These are phyloP conservation scores for Eupithecia abbreviata DNA, from an alignment of 2,888 invertebrate genomes.

Conservation along the genomic window DNA sequence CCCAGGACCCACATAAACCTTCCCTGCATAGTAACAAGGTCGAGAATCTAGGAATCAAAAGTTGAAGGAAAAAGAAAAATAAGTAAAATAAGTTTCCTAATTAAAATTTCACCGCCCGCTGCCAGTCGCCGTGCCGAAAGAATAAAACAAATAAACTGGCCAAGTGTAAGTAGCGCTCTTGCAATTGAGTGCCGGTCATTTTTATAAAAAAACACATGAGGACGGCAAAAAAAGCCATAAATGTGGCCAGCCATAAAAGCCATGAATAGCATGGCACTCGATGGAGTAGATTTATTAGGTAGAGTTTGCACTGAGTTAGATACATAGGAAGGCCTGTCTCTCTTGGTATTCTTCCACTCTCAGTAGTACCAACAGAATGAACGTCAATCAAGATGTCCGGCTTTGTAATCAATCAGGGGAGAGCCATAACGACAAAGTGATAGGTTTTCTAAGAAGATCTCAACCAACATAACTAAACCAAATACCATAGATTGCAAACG, in stretches of 20 bases:
- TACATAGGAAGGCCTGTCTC: neutral
- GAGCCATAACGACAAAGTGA: too few relatives aligned
- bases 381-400: too few relatives aligned
- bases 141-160: slow-evolving; percentile 47
- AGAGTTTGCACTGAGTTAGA: neutral
- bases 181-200: neutral
- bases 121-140: slow-evolving; percentile 48
- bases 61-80: slow-evolving; percentile 50
- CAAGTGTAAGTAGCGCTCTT: neutral
- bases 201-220: neutral
- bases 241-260: neutral
- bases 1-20: slow-evolving; percentile 22
- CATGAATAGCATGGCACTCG: neutral
- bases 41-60: slow-evolving; percentile 29
- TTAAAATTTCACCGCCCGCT: slow-evolving; percentile 69
- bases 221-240: neutral
- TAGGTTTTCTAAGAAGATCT: too few relatives aligned
- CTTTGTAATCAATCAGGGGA: too few relatives aligned
- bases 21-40: slow-evolving; percentile 21
- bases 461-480: too few relatives aligned
- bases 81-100: slow-evolving; percentile 68
- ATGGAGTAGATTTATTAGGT: neutral
- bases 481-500: too few relatives aligned
- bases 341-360: too few relatives aligned
- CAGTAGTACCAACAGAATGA: neutral